Base-by-base conservation (phyloP, 2,797 vertebrate genomes). In the Bradypodion pumilum region DNA sequence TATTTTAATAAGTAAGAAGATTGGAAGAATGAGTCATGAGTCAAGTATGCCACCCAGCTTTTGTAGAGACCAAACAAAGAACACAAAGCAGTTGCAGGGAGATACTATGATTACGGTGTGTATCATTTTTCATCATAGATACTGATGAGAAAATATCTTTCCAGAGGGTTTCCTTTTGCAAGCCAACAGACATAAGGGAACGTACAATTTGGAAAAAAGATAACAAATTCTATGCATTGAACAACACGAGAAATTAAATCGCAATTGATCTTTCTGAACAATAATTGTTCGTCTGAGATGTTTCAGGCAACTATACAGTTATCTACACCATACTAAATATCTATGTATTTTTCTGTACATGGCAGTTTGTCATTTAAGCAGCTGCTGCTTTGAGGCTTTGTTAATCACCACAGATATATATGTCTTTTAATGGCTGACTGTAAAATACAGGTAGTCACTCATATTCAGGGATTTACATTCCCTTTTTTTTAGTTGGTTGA, bases 61-160 rank as follows among this genome's bases (percentile, higher is more conserved):
- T 52, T 49, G 68, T 2, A 5, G 65, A 25, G 5, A n/a, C 2
- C 7, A 80, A 52, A 77, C 60, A 49, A 29, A 86, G 69, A 81
- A 3, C 70, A 79, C 82, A 70, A 83, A 88, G 29, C 65, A 10
- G 81, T 74, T 88, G 5, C 59, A 65, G 65, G 80, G 59, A 59
- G 10, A 42, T 3, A 66, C 27, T 56, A 42, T 81, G 74, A 77
- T 77, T 88, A 85, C 37, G 77, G 32, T 78, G 78, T 69, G 74
- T 42, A 56, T 82, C 74, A 76, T 83, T 85, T 86, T 76, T 83
- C 65, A 85, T 59, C 42, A 60, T 13, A 84, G 74, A 85, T 29
- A 66, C 56, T 56, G 79, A 63, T 74, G 80, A 81, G 75, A 77
- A 86, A 83, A 80, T 68, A 59, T 29, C 21, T 81, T 27, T 49